Evolutionary conservation across 35 echinoderm and acorn worm species (phyloP).

Genomic region (Ptychodera flava): DNA sequence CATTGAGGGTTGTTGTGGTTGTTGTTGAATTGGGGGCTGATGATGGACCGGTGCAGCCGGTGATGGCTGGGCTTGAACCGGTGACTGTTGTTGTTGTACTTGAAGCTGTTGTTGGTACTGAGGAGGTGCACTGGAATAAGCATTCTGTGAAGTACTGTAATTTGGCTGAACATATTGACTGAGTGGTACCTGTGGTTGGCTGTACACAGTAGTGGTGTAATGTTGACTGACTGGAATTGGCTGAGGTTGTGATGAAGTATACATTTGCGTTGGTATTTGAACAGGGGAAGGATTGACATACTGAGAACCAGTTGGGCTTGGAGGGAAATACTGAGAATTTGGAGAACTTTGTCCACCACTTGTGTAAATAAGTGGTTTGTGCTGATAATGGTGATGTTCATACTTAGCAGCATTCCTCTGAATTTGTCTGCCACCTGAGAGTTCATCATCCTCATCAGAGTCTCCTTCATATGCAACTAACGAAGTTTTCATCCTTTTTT

Average conservation of each 20-base stretch:
- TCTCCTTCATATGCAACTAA: neutral
- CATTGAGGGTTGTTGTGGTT: neutral
- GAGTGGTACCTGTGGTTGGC: neutral
- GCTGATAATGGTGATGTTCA: neutral
- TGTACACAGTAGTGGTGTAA: neutral
- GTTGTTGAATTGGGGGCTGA: neutral
- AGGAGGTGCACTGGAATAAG: neutral
- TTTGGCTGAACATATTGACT: neutral
- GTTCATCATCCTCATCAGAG: neutral
- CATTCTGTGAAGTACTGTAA: neutral
- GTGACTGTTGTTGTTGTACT: neutral
- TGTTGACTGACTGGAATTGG: neutral
- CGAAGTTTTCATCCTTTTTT: neutral
- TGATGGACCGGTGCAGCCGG: no score
- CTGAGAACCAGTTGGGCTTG: neutral
- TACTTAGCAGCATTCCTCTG: neutral
- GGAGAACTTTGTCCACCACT: neutral
- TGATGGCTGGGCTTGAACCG: neutral
- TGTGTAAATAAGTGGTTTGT: neutral
- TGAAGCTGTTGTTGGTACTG: neutral
- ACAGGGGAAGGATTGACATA: neutral
- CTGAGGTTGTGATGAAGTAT: neutral
- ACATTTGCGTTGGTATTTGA: neutral
- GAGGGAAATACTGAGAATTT: neutral
- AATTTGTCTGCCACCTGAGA: neutral